Evolutionary conservation across 2,797 vertebrate species (phyloP).

Genomic region (Phalloptychus januarius): DNA sequence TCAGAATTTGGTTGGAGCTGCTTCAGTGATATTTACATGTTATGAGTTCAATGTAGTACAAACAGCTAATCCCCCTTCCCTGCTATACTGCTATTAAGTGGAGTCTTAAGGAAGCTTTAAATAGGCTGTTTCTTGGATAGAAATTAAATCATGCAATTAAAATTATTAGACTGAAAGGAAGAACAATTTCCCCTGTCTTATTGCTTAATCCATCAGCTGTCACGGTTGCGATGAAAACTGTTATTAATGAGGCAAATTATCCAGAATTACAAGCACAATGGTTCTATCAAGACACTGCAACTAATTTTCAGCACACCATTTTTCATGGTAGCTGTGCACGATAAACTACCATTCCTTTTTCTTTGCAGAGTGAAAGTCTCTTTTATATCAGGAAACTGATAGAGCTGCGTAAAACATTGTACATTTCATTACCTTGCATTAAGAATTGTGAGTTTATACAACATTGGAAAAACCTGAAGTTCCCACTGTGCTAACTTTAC

Average conservation of each 20-base stretch:
- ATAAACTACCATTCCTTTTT: not conserved
- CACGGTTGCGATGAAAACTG: constrained; percentile 12
- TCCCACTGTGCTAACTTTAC: constrained; percentile 46
- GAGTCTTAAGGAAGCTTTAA: not conserved
- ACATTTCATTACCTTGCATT: not conserved
- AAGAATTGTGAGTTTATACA: constrained; percentile 6
- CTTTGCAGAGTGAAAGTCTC: not conserved
- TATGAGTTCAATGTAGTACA: not conserved
- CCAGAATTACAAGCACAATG: constrained; percentile 13
- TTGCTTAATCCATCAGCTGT: constrained; percentile 26
- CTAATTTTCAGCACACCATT: not conserved
- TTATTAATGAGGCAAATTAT: constrained; percentile 29
- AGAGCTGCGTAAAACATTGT: not conserved
- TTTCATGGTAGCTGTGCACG: not conserved
- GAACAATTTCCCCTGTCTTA: constrained; percentile 20
- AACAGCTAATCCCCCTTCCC: not conserved
- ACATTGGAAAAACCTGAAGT: constrained; percentile 8
- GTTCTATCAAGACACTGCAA: constrained; percentile 12
- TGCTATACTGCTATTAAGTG: not conserved
- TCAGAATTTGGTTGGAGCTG: not conserved
- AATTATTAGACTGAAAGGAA: constrained; percentile 26
- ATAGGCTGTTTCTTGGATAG: constrained; percentile 7
- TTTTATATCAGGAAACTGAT: not conserved
- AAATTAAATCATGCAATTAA: constrained; percentile 27
- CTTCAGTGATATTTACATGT: not conserved